These are phyloP conservation scores for Rhinoraja longicauda DNA, from an alignment of 2,797 vertebrate genomes.

Conservation along the genomic window DNA sequence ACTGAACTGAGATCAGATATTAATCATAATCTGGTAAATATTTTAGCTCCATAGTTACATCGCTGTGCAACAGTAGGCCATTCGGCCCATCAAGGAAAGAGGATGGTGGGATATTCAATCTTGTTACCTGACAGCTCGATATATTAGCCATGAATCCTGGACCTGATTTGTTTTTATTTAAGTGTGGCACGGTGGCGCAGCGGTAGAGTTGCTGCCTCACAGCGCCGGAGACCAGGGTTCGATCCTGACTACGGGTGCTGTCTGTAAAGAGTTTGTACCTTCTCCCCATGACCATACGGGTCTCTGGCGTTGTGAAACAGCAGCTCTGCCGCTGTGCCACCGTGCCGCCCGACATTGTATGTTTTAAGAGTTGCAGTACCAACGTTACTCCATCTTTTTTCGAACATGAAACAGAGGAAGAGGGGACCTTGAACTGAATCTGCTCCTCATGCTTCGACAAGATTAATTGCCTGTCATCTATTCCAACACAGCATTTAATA, in stretches of 20 bases:
- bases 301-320: too few species aligned
- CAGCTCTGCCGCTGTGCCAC: too few species aligned
- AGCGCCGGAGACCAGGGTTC: too few species aligned
- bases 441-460: background rate
- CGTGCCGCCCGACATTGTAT: too few species aligned
- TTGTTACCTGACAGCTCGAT: background rate
- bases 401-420: background rate
- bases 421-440: background rate
- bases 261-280: too few species aligned
- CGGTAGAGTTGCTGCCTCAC: too few species aligned
- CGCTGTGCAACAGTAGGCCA: background rate
- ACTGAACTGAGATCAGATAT: too few species aligned
- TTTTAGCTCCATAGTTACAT: background rate
- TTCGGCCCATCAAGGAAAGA: too few species aligned
- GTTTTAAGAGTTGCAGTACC: too few species aligned
- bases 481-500: background rate
- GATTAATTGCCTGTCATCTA: conserved; percentile 20
- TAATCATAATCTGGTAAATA: background rate
- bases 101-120: background rate
- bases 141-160: background rate
- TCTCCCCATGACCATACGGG: too few species aligned
- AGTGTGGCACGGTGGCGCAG: too few species aligned
- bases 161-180: background rate
- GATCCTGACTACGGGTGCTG: too few species aligned
- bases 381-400: background rate